phyloP scores from a whole-genome alignment of 1,140 invertebrate genomes.

The Caenorhabditis briggsae region DNA sequence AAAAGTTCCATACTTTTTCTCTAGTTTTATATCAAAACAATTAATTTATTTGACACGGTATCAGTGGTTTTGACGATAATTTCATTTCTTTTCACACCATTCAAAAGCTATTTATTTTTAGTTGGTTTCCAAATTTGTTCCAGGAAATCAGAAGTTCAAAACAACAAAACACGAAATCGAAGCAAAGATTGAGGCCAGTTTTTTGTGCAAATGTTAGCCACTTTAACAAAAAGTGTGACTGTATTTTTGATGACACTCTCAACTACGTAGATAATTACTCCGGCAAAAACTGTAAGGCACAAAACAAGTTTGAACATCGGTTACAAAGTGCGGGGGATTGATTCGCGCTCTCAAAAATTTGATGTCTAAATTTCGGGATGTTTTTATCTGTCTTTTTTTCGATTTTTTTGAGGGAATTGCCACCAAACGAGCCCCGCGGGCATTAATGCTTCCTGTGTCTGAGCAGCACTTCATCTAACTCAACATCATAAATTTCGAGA shows the following conservation, averaged over 20 bases:
- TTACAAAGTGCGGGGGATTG: conserved; percentile 22
- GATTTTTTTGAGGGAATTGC: conserved; percentile 30
- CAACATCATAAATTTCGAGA: conserved; percentile 47
- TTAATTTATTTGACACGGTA: too few relatives aligned
- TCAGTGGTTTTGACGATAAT: too few relatives aligned
- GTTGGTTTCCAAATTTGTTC: too few relatives aligned
- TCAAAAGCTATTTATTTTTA: too few relatives aligned
- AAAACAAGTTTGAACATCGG: background rate
- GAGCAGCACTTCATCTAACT: conserved; percentile 31
- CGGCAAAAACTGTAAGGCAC: background rate
- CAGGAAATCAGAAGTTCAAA: background rate
- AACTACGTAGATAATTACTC: too few relatives aligned
- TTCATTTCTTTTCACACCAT: too few relatives aligned
- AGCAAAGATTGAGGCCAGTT: background rate
- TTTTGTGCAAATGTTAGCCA: background rate
- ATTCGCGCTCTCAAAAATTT: conserved; percentile 19
- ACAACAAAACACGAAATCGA: conserved; percentile 11
- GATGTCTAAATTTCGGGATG: conserved; percentile 26
- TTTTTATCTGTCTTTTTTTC: conserved; percentile 31
- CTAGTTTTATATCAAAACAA: too few relatives aligned
- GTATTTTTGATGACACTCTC: too few relatives aligned
- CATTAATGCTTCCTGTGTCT: conserved; percentile 5
- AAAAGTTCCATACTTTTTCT: too few relatives aligned
- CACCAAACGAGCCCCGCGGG: conserved; percentile 47
- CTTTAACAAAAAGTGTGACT: background rate